Evolutionary conservation across 1,140 invertebrate species (phyloP), one percentile per base, ranked within the genome.

Genomic region (Maniola jurtina): DNA sequence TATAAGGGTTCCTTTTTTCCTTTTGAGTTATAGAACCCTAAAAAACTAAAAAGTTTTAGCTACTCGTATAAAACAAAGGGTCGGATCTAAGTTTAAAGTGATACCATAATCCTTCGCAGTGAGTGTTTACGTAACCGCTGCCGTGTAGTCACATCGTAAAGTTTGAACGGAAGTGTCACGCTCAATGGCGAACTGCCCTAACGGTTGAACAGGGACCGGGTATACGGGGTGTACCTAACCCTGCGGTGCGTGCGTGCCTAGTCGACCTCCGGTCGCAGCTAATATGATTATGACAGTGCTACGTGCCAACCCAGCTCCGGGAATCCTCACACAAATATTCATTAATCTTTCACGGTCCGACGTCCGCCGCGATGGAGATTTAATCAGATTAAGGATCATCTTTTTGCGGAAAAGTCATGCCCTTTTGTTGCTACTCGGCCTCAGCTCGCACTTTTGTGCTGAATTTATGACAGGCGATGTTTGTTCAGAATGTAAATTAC

Each of bases 371-470:
- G 84, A 90, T 90, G 88, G 88, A 88, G 86, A 90, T 90, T 90
- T 90, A 90, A 90, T 90, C 88, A 87, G 88, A 90, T 90, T 90
- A 90, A 88, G 86, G 88, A 88, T 89, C 86, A 89, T 89, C 86
- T 90, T 88, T 90, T 90, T 88, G 85, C 83, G 79, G 81, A 88
- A 84, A 86, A 89, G 81, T 88, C 86, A 80, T 87, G 85, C 79
- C 86, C 85, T 80, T 89, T 88, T 88, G 86, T 90, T 88, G 79
- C 80, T 84, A 79, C 72, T 83, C 80, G 75, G 81, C 77, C 81
- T 84, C 82, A 81, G 77, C 81, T 80, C 80, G 79, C 84, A 84
- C 82, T 88, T 86, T 84, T 86, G 80, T 84, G 79, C 73, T 81
- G 79, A 87, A 86, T 89, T 89, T 88, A 88, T 87, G 85, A 86